Evolutionary conservation across 2,113 vertebrate genomes (phyloP).

Genomic region (Brachirus orientalis): DNA sequence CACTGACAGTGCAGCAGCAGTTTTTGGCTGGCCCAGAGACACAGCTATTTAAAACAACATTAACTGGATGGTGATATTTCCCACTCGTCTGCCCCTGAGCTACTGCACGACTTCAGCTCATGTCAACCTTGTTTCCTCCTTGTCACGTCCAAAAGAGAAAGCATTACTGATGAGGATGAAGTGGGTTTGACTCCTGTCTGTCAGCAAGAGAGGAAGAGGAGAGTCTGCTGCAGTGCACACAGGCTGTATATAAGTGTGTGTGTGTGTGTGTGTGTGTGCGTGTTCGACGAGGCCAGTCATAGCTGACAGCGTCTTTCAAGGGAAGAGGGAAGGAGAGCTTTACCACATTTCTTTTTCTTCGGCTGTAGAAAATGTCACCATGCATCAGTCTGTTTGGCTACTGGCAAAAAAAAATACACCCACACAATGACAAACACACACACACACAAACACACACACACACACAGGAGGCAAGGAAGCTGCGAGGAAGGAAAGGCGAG

Average conservation of each 20-base stretch:
- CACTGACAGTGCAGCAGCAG: slow-evolving; percentile 17
- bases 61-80: slow-evolving; percentile 58
- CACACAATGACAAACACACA: slow-evolving; percentile 41
- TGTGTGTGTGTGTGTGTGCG: slow-evolving; percentile 22
- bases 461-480: slow-evolving; percentile 63
- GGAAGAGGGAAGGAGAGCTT: slow-evolving; percentile 32
- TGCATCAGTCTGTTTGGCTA: slow-evolving; percentile 71
- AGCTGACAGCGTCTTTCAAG: slow-evolving; percentile 69
- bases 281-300: slow-evolving; percentile 60
- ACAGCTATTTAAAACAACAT: slow-evolving; percentile 62
- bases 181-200: slow-evolving; percentile 50
- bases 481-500: slow-evolving; percentile 64
- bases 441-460: slow-evolving; percentile 25
- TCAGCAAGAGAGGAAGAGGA: slow-evolving; percentile 30
- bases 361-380: slow-evolving; percentile 71
- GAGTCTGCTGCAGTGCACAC: slow-evolving; percentile 7
- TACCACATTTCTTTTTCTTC: slow-evolving; percentile 43
- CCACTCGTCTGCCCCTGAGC: slow-evolving; percentile 46
- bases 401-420: slow-evolving; percentile 65
- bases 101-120: slow-evolving; percentile 46
- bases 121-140: slow-evolving; percentile 59
- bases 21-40: slow-evolving; percentile 41
- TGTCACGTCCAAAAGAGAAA: slow-evolving; percentile 46
- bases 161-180: slow-evolving; percentile 53
- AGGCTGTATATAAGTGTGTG: slow-evolving; percentile 11